phyloP scores from a whole-genome alignment of 2,888 invertebrate species.

The Marronus borbonicus region DNA sequence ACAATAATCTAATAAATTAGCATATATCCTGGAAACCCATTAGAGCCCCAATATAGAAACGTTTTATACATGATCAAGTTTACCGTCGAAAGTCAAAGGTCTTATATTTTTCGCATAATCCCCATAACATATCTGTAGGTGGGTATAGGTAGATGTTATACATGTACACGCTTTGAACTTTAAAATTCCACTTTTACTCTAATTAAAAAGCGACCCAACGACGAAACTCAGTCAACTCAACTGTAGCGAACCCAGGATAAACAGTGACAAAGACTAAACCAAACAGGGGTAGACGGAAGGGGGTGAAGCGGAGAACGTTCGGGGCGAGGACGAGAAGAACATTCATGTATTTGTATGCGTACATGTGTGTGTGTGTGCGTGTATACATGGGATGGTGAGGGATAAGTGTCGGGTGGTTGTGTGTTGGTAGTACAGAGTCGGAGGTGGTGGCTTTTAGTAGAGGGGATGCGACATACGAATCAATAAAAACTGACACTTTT shows the following conservation, averaged over 20 bases:
- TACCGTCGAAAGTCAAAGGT: constrained; percentile 21
- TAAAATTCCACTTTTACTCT: constrained; percentile 36
- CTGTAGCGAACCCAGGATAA: constrained; percentile 67
- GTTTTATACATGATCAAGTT: constrained; percentile 14
- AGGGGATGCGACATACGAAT: constrained; percentile 66
- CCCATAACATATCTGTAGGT: background rate
- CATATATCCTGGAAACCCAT: background rate
- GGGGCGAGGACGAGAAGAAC: constrained; percentile 9
- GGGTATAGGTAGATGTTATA: background rate
- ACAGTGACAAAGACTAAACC: constrained; percentile 63
- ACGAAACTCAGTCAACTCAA: constrained; percentile 49
- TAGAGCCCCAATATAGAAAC: background rate
- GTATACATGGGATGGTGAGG: constrained; percentile 53
- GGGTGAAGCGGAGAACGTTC: constrained; percentile 13
- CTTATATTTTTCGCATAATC: constrained; percentile 23
- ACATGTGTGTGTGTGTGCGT: background rate
- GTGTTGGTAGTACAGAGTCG: constrained; percentile 46
- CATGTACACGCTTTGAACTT: constrained; percentile 22
- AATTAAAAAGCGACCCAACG: constrained; percentile 35
- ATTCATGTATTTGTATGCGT: constrained; percentile 34
- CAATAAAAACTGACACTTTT: constrained; percentile 69
- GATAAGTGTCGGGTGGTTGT: constrained; percentile 50
- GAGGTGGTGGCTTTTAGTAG: constrained; percentile 52
- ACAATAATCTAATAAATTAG: no score
- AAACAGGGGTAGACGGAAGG: constrained; percentile 54